Percentiles rank a stretch among this genome's conserved stretches.
phyloP scores from a whole-genome alignment of 2,113 vertebrate species.

The Nibea coibor region DNA sequence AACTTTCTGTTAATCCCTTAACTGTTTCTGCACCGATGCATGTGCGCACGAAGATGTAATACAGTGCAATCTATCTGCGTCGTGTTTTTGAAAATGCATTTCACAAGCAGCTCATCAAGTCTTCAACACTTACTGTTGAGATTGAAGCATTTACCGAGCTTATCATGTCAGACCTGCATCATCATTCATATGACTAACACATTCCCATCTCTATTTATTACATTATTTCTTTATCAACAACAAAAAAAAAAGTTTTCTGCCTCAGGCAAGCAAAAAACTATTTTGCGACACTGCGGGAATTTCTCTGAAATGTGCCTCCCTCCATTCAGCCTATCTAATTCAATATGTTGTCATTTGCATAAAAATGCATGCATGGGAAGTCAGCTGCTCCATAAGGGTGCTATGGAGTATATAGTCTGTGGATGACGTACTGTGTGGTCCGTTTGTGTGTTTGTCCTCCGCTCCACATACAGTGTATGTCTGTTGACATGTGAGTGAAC shows the following conservation, averaged over 20 bases:
- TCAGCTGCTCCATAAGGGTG: conserved; percentile 35
- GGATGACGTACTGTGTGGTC: conserved; percentile 33
- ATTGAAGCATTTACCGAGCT: neutral
- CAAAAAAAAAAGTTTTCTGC: conserved; percentile 42
- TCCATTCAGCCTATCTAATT: conserved; percentile 49
- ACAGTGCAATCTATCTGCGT: neutral
- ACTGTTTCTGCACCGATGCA: neutral
- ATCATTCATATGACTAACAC: conserved; percentile 23
- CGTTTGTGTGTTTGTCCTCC: conserved; percentile 57
- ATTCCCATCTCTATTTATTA: conserved; percentile 23
- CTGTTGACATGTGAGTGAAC: conserved; percentile 72
- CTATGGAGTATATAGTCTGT: conserved; percentile 2
- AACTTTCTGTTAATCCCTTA: neutral
- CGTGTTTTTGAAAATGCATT: neutral
- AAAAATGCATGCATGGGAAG: conserved; percentile 52
- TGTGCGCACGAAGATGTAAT: neutral
- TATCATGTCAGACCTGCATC: conserved; percentile 29
- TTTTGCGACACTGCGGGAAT: conserved; percentile 34
- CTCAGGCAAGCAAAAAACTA: conserved; percentile 34
- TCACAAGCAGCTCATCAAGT: neutral
- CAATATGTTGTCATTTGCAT: conserved; percentile 61
- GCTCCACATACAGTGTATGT: conserved; percentile 43
- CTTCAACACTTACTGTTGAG: neutral
- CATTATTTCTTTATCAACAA: conserved; percentile 35
- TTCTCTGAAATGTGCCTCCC: conserved; percentile 42